phyloP scores from a whole-genome alignment of 2,113 vertebrate genomes.

The Barbus barbus region DNA sequence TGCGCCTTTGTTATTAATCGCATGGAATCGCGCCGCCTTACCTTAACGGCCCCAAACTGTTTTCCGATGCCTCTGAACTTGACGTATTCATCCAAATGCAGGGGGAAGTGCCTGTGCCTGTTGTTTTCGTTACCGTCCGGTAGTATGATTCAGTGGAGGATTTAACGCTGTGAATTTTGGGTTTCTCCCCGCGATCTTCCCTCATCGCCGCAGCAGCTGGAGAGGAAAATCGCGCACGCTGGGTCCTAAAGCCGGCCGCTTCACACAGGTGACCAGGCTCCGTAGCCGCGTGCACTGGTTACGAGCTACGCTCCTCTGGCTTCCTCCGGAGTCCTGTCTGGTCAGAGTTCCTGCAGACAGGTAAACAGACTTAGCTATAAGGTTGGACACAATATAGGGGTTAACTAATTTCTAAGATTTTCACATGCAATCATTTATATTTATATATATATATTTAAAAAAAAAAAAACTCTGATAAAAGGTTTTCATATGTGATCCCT shows the following conservation, averaged over 20 bases:
- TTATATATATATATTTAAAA: background rate
- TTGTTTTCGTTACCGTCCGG: conserved; percentile 61
- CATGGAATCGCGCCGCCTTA: conserved; percentile 80
- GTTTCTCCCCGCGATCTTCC: conserved; percentile 81
- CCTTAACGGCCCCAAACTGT: conserved; percentile 73
- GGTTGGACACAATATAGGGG: no score
- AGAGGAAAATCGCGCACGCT: conserved; percentile 82
- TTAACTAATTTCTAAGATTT: no score
- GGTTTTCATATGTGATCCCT: no score
- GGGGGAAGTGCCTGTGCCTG: conserved; percentile 57
- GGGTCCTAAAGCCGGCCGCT: conserved; percentile 80
- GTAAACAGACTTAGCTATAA: background rate
- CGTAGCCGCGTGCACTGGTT: background rate
- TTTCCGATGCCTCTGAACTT: conserved; percentile 62
- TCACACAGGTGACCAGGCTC: conserved; percentile 74
- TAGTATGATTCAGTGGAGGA: conserved; percentile 64
- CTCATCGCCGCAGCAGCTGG: conserved; percentile 85
- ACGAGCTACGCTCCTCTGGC: background rate
- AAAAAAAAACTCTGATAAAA: background rate
- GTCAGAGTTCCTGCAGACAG: background rate
- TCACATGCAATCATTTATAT: background rate
- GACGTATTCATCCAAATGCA: conserved; percentile 60
- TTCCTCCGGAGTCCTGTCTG: background rate
- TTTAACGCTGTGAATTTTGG: conserved; percentile 74
- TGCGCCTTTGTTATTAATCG: conserved; percentile 85